Evolutionary conservation across 30 jellyfish, hydroid and myxozoan species (phyloP).

Genomic region (Cassiopea xamachana): DNA sequence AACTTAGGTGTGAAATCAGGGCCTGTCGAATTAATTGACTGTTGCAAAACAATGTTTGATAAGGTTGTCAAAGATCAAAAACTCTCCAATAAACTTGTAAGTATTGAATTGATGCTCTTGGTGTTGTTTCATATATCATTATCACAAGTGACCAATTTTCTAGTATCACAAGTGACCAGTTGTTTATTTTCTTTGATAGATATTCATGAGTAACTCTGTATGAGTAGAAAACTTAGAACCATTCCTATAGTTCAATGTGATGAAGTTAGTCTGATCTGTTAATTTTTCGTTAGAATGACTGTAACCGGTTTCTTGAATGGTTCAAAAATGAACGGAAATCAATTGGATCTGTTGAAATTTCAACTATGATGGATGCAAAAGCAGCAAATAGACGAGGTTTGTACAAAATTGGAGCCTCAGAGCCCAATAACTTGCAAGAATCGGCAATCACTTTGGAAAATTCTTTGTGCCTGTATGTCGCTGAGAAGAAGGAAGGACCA

Average conservation of each 20-base stretch:
- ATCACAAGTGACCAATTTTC: no score
- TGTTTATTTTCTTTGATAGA: no score
- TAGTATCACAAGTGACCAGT: neutral
- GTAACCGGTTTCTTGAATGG: constrained; percentile 75
- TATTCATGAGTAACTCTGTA: no score
- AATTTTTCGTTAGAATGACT: constrained; percentile 47
- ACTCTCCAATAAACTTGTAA: constrained; percentile 65
- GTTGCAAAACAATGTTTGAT: constrained; percentile 37
- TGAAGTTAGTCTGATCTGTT: no score
- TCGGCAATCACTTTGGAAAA: constrained; percentile 25
- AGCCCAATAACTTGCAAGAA: constrained; percentile 2
- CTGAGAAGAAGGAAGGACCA: constrained; percentile 28
- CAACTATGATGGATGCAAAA: constrained; percentile 76
- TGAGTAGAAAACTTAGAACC: no score
- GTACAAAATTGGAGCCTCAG: constrained; percentile 55
- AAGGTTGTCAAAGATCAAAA: constrained; percentile 28
- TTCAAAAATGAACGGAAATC: constrained; percentile 73
- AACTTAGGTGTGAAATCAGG: constrained; percentile 50
- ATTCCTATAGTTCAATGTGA: no score
- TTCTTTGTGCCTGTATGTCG: constrained; percentile 13
- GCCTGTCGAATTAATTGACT: constrained; percentile 54
- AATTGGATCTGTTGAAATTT: constrained; percentile 77
- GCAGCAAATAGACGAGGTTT: constrained; percentile 73
- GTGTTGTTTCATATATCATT: no score
- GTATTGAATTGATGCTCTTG: no score